Conservation (phyloP, 2,797 vertebrate species). For the Triplophysa bombifrons region DNA sequence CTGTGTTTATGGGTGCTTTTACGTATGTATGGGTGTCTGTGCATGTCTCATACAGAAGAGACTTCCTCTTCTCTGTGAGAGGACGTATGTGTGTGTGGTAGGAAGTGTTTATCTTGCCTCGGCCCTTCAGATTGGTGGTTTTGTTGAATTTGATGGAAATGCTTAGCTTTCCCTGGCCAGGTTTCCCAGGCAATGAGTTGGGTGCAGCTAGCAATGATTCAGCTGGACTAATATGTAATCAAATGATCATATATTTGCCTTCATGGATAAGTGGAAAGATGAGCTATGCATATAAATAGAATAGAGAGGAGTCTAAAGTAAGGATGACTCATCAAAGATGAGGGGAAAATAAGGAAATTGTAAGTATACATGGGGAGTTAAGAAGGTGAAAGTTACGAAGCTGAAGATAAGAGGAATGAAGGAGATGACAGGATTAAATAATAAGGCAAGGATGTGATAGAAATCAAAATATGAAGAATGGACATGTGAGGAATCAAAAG, state of each 20-base stretch:
- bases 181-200: slow-evolving; percentile 49
- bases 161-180: slow-evolving; percentile 28
- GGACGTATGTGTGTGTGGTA: slow-evolving; percentile 3
- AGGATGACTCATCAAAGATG: not conserved
- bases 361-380: not conserved
- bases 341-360: not conserved
- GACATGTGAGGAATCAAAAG: not conserved
- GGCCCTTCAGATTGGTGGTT: slow-evolving; percentile 24
- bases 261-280: not conserved
- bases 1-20: slow-evolving; percentile 25
- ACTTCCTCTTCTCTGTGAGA: slow-evolving; percentile 38
- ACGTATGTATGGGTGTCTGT: slow-evolving; percentile 46
- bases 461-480: not conserved
- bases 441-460: not conserved
- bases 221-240: not conserved
- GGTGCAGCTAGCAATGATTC: not conserved
- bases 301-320: not conserved
- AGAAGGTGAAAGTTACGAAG: not conserved
- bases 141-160: slow-evolving; percentile 52
- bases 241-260: not conserved
- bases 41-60: slow-evolving; percentile 48
- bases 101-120: slow-evolving; percentile 54
- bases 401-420: not conserved
- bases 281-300: not conserved
- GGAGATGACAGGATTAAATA: not conserved